These are phyloP conservation scores for Lamprotornis superbus DNA, from an alignment of 2,113 vertebrate species.

Conservation along the genomic window DNA sequence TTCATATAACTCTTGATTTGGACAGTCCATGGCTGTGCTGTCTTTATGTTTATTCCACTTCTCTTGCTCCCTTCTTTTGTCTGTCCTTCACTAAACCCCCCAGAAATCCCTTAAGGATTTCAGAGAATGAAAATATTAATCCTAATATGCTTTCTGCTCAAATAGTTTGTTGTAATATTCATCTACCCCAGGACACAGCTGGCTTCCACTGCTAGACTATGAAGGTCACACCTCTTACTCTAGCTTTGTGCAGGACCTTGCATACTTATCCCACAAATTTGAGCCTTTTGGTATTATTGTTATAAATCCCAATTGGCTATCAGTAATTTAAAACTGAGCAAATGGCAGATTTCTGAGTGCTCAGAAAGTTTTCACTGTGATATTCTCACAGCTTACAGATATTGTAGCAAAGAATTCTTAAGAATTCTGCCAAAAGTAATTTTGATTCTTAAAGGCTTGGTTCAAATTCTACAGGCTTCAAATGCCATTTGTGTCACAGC, in stretches of 20 bases:
- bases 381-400: not conserved
- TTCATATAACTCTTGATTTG: not conserved
- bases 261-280: not conserved
- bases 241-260: not conserved
- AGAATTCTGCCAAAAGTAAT: not conserved
- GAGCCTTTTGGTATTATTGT: not conserved
- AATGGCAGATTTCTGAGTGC: not conserved
- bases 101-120: not conserved
- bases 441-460: not conserved
- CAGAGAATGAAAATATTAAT: not conserved
- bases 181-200: not conserved
- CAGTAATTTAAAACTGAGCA: not conserved
- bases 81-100: not conserved
- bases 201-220: not conserved
- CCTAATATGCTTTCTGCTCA: not conserved
- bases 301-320: not conserved
- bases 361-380: not conserved
- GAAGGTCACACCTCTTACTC: not conserved
- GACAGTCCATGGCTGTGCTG: not conserved
- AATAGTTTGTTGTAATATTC: not conserved
- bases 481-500: not conserved
- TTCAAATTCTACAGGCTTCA: not conserved
- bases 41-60: not conserved
- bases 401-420: not conserved
- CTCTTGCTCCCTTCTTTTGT: not conserved